Evolutionary conservation across 1,140 invertebrate genomes (phyloP).

Genomic region (Drosophila ironensis): DNA sequence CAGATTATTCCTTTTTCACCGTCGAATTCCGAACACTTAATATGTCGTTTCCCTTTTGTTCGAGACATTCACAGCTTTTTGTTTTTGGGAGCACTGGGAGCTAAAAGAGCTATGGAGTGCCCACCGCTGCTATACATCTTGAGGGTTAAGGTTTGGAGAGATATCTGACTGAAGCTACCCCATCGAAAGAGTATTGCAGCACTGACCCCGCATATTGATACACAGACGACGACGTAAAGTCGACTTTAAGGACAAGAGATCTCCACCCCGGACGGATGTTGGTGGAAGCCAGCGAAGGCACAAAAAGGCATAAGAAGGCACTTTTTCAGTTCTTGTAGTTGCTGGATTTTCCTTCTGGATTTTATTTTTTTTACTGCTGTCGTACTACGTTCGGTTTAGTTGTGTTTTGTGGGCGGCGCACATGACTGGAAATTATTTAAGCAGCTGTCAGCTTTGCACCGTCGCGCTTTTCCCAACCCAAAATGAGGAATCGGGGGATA

Average conservation of each 20-base stretch:
- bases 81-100: too few species aligned
- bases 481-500: conserved; percentile 33
- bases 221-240: conserved; percentile 55
- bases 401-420: conserved; percentile 60
- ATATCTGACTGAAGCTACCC: conserved; percentile 2
- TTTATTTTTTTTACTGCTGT: not conserved
- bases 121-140: too few species aligned
- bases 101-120: too few species aligned
- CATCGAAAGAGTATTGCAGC: conserved; percentile 22
- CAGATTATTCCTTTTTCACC: too few species aligned
- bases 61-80: too few species aligned
- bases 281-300: conserved; percentile 4
- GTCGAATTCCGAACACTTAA: too few species aligned
- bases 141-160: too few species aligned
- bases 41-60: too few species aligned
- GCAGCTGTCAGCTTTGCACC: conserved; percentile 60
- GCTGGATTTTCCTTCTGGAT: conserved; percentile 19
- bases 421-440: conserved; percentile 62
- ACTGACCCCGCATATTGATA: conserved; percentile 55
- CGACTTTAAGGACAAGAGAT: conserved; percentile 45
- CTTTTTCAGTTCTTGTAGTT: conserved; percentile 24
- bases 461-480: conserved; percentile 49
- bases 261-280: conserved; percentile 37
- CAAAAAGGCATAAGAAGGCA: conserved; percentile 38
- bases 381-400: conserved; percentile 52